Base-by-base conservation (phyloP, 2,113 vertebrate genomes). In the Fulica atra region DNA sequence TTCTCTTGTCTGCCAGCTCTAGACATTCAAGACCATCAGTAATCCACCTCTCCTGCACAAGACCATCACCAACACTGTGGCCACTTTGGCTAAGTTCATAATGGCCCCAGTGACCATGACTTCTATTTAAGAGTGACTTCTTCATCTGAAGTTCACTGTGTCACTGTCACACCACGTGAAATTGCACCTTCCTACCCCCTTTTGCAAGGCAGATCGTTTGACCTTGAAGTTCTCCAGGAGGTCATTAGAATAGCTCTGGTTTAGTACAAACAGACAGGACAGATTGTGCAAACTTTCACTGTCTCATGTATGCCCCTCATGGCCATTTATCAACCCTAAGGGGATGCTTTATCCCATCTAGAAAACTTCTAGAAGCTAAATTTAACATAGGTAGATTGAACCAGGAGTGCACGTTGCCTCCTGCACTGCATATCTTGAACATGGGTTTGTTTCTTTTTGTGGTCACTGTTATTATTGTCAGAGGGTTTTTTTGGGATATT, bases 31-130 rank as follows among this genome's bases (percentile, higher is more conserved):
- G 16, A 17, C 13, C 42, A 51, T 18, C 35, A 51, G 9, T 18
- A 70, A 50, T 20, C 13, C 8, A 29, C 26, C 81, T 85, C 23
- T 71, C 15, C 42, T 46, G 19, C 66, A 53, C 60, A 68, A 1
- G 1, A 31, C 48, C 19, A 9, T 16, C 40, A 60, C n/a, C 13
- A 25, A 12, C 25, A 42, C 14, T 31, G 11, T 23, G n/a, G 76
- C 26, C 11, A 38, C 42, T 28, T 48, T 31, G n/a, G 4, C 46
- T 91, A 40, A 56, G 74, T 56, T 81, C 23, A 11, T 12, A 35
- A 54, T 2, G 21, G 8, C 9, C 20, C 38, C 21, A 14, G 10
- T 7, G 13, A 53, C 16, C 17, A 23, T 0, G 2, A 15, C 6
- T 69, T 69, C 42, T 69, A 14, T 53, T 56, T 61, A 40, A 6